phyloP scores from a whole-genome alignment of 2,797 vertebrate species.

The Rallus crepitans region DNA sequence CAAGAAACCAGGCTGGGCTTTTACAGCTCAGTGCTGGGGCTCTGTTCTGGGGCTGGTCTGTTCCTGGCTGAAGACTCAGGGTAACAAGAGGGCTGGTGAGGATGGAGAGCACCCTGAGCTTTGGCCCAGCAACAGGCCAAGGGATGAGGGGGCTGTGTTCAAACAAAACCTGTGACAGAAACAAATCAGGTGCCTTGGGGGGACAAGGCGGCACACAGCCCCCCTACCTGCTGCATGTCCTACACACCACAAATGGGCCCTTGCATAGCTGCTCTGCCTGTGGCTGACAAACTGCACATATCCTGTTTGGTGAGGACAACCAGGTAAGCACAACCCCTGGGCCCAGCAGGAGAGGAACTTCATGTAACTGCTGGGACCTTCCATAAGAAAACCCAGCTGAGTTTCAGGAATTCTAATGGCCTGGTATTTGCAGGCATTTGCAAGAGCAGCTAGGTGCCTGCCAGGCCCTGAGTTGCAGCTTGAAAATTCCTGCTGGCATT shows the following conservation, averaged over 20 bases:
- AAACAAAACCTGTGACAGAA: too few relatives aligned
- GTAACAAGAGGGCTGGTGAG: not conserved
- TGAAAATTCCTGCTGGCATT: too few relatives aligned
- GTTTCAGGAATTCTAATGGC: not conserved
- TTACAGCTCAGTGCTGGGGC: not conserved
- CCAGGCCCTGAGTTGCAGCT: not conserved
- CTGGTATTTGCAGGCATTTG: fast-evolving
- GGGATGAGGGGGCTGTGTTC: not conserved
- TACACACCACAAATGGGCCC: not conserved
- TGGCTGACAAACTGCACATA: not conserved
- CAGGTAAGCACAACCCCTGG: not conserved
- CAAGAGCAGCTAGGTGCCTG: not conserved
- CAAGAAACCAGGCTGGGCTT: not conserved
- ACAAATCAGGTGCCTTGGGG: not conserved
- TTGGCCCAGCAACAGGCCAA: too few relatives aligned
- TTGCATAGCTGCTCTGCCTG: not conserved
- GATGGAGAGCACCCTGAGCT: not conserved
- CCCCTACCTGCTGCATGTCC: too few relatives aligned
- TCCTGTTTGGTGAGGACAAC: too few relatives aligned
- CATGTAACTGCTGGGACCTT: too few relatives aligned
- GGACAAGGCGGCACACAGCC: not conserved
- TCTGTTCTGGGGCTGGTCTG: too few relatives aligned
- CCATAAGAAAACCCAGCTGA: not conserved
- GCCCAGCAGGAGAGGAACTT: not conserved
- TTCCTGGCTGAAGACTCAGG: not conserved